phyloP scores from a whole-genome alignment of 2,113 vertebrate genomes.

The Aegotheles bennettii region DNA sequence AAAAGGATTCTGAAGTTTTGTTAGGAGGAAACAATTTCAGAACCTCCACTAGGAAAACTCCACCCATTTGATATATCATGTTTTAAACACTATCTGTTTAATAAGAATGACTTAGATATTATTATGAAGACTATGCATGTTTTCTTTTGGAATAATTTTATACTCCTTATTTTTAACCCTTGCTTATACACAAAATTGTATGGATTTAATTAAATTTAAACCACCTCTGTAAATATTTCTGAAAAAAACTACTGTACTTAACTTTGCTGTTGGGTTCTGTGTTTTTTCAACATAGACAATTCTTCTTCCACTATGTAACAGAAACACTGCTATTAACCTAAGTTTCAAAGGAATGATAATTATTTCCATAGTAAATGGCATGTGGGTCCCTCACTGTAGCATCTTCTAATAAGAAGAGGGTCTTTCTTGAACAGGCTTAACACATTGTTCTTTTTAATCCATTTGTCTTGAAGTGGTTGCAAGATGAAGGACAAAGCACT shows the following conservation, averaged over 20 bases:
- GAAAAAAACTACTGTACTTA: not conserved
- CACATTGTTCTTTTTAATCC: not conserved
- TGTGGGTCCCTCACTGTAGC: not conserved
- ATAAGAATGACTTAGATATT: not conserved
- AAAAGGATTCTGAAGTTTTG: slow-evolving; percentile 12
- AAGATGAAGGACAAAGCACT: not conserved
- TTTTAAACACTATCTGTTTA: not conserved
- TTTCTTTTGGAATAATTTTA: not conserved
- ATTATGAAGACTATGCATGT: not conserved
- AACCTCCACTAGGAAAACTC: slow-evolving; percentile 6
- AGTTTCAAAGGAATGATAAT: not conserved
- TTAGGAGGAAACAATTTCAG: slow-evolving; percentile 13
- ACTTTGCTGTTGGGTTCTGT: not conserved
- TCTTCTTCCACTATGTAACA: not conserved
- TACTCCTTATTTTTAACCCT: not conserved
- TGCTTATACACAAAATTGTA: not conserved
- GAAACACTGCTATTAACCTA: not conserved
- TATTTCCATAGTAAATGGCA: not conserved
- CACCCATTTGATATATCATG: not conserved
- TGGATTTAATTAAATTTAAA: not conserved
- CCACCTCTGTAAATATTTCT: not conserved
- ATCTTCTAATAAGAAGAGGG: not conserved
- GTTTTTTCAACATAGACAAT: not conserved
- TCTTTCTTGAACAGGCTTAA: not conserved
- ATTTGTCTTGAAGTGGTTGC: not conserved